Evolutionary conservation across 2,113 vertebrate species (phyloP), one percentile per base, ranked within the genome.

Genomic region (Osmerus eperlanus): DNA sequence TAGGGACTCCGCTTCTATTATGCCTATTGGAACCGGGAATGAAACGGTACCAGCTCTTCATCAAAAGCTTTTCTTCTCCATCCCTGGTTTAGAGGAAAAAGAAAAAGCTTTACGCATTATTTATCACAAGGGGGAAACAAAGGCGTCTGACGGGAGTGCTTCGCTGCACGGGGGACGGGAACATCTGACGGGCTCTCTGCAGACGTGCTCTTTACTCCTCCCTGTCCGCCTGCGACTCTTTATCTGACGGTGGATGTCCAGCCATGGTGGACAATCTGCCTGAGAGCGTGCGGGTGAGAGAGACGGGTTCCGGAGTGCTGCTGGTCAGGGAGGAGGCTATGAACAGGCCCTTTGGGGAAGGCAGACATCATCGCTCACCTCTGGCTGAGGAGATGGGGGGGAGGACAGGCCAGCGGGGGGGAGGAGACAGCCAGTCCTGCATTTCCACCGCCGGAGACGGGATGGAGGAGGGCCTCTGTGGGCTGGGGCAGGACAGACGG

Each of bases 21-120:
- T 84, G 90, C 90, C 25, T 16, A 94, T 94, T 95, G 93, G 87
- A 93, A 92, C 91, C 82, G 84, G 84, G 91, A 94, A 92, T 95
- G 92, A 95, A 94, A 94, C 91, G 91, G 93, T 93, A 95, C 94
- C 94, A 95, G 94, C 93, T 93, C 92, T 92, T 87, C 89, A 94
- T 94, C 92, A 93, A 94, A 95, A 91, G 91, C 87, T 87, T 90
- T 92, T 92, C 78, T 78, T 83, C 83, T 87, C 84, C 80, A 70
- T 78, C 41, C 72, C 77, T 83, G 81, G 83, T 93, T 94, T 93
- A 72, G 87, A 90, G 88, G 89, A 89, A 78, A 89, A 85, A 91
- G 95, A 87, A 89, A 93, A 94, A 92, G 95, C 93, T 95, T 94
- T 93, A 92, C 91, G 93, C 83, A 89, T 95, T 94, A 94, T 95